Evolutionary conservation across 2,113 vertebrate species (phyloP).

Genomic region (Anhinga anhinga): DNA sequence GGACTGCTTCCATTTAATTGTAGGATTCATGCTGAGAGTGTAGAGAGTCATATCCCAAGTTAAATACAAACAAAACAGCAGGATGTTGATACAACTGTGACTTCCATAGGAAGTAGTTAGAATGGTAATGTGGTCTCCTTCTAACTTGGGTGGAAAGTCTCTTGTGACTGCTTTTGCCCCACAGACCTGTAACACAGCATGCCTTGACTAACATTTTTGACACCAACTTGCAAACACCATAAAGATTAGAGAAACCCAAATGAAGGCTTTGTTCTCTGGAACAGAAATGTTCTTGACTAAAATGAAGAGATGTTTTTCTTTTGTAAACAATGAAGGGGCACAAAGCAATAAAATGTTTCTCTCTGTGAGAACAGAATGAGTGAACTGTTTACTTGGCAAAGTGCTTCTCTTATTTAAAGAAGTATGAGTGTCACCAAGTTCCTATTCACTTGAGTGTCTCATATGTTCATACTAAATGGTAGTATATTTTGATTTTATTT

Average conservation of each 20-base stretch:
- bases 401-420: neutral
- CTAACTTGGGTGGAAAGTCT: constrained; percentile 64
- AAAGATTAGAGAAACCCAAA: constrained; percentile 73
- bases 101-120: constrained; percentile 77
- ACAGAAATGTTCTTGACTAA: constrained; percentile 62
- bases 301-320: constrained; percentile 59
- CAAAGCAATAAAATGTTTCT: constrained; percentile 52
- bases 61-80: constrained; percentile 78
- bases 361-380: constrained; percentile 3
- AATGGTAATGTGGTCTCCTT: constrained; percentile 64
- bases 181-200: constrained; percentile 66
- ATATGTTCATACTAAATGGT: neutral
- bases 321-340: constrained; percentile 21
- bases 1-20: constrained; percentile 67
- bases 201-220: constrained; percentile 75
- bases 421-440: neutral
- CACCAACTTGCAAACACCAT: constrained; percentile 72
- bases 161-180: constrained; percentile 59
- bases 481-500: neutral
- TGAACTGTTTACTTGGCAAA: constrained; percentile 38
- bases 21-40: constrained; percentile 70
- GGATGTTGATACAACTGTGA: constrained; percentile 77
- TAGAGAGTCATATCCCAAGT: constrained; percentile 70
- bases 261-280: constrained; percentile 63
- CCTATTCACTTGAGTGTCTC: neutral